Evolutionary conservation across 1,140 invertebrate species (phyloP), one percentile per base, ranked within the genome.

Genomic region (Caligus rogercresseyi): DNA sequence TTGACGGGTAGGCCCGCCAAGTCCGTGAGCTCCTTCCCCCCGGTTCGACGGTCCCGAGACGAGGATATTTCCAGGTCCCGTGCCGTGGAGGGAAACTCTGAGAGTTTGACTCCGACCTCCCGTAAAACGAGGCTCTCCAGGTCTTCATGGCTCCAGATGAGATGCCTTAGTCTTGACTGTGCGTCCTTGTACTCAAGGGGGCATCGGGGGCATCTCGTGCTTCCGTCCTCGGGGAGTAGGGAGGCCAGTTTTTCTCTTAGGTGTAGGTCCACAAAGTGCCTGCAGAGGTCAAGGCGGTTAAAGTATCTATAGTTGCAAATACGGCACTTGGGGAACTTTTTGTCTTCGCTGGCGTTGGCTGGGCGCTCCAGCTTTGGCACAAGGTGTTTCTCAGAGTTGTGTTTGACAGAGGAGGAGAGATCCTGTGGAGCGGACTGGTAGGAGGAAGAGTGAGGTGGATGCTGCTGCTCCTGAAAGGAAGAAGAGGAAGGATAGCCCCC

Each of bases 261-360:
- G 31, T 63, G 61, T 19, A 56, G 15, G 24, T 63, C 61, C 1
- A 53, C 61, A 63, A 63, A 63, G 25, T 63, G 61, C 1, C 61
- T 1, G 24, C 52, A 63, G 19, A 63, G 52, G 43, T 63, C 61
- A n/a, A 63, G 25, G 1, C 52, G 16, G 16, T 51, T 63, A 53
- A 63, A 63, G 18, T 63, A 63, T 59, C 61, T 20, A 63, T 63
- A 63, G 53, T 55, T 63, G 25, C 61, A 63, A 19, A 62, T 15
- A 56, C 25, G 56, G 25, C 61, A 63, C 24, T 63, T 63, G 19
- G 61, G 61, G 53, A 63, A 63, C 25, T 25, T 63, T 26, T 63
- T 63, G 31, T 63, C 52, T 20, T 63, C 61, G 13, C 54, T 56
- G 2, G 24, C 54, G n/a, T 20, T 21, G 3, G 24, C 15, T 56